Conservation (phyloP, 2,888 invertebrate genomes). For the Macrophya alboannulata region DNA sequence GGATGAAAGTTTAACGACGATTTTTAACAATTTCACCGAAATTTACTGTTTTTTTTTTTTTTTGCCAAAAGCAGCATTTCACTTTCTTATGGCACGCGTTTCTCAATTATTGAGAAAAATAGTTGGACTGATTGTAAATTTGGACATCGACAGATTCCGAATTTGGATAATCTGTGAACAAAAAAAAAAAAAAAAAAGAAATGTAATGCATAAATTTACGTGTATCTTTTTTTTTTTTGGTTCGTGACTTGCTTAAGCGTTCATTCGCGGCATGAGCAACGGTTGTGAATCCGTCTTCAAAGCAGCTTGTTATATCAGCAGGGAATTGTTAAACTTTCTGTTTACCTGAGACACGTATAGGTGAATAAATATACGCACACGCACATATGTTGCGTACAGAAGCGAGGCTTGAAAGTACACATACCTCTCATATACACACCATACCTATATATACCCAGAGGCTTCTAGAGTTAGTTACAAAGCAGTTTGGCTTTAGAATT, state of each 20-base stretch:
- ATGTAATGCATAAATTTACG: background rate
- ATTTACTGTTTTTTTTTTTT: too few species aligned
- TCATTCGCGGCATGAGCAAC: slow-evolving; percentile 1
- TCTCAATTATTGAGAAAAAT: background rate
- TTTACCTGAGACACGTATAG: slow-evolving; percentile 35
- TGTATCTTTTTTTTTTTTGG: too few species aligned
- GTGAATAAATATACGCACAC: background rate
- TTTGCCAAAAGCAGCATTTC: too few species aligned
- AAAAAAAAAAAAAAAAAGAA: background rate
- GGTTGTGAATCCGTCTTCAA: slow-evolving; percentile 19
- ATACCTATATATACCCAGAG: background rate
- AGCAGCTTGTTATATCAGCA: slow-evolving; percentile 11
- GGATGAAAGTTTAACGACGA: too few species aligned
- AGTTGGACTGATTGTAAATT: background rate
- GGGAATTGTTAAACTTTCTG: slow-evolving; percentile 46
- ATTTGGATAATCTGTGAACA: too few species aligned
- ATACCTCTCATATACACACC: background rate
- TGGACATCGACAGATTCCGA: background rate
- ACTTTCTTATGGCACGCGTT: too few species aligned
- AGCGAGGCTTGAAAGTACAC: background rate
- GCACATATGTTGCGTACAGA: background rate
- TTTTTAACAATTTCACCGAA: too few species aligned
- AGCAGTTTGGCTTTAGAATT: slow-evolving; percentile 70
- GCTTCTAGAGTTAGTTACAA: slow-evolving; percentile 54
- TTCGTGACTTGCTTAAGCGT: background rate